Base-by-base conservation (phyloP, 2,888 invertebrate genomes). In the Lycaena phlaeas region DNA sequence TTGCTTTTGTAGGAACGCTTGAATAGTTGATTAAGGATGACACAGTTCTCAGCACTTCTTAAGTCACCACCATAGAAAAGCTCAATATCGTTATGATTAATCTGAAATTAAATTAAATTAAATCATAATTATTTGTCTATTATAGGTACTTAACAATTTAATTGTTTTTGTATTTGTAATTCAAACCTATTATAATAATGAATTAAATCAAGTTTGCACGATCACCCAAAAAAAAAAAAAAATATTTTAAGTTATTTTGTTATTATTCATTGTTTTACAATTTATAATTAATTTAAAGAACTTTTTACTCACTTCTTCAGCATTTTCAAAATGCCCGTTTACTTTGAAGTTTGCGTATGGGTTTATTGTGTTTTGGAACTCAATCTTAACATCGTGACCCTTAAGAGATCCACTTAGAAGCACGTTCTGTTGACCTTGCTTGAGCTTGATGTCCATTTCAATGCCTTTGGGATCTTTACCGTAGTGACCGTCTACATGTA, bases 51-150 rank as follows among this genome's bases (percentile, higher is more conserved):
- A 27, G 86, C 71, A 25, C 87, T 87, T 7, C 85, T 78, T 6
- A 88, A 73, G 52, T 92, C 90, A 0, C 77, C 68, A 1, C 91
- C 90, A 56, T 91, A 90, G 14, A 86, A 67, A 6, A 92, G 53
- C 27, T 87, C 75, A 2, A 89, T 51, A 34, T 86, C 85, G 49
- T 87, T 86, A 52, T 68, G 79, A 38, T 58, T 45, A 2, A 51
- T 36, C 78, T 81, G 42, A 6, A 49, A 48, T 10, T 2, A 42
- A 30, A 34, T 30, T 22, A 25, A n/a, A n/a, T n/a, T n/a, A n/a
- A n/a, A n/a, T n/a, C n/a, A n/a, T n/a, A n/a, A n/a, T n/a, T n/a
- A n/a, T n/a, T n/a, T n/a, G n/a, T n/a, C n/a, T n/a, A n/a, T n/a
- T n/a, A n/a, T n/a, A n/a, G n/a, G n/a, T n/a, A n/a, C n/a, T n/a